Percentiles rank a stretch among this genome's conserved stretches.
phyloP scores from a whole-genome alignment of 2,113 vertebrate species.

The Lontra canadensis region DNA sequence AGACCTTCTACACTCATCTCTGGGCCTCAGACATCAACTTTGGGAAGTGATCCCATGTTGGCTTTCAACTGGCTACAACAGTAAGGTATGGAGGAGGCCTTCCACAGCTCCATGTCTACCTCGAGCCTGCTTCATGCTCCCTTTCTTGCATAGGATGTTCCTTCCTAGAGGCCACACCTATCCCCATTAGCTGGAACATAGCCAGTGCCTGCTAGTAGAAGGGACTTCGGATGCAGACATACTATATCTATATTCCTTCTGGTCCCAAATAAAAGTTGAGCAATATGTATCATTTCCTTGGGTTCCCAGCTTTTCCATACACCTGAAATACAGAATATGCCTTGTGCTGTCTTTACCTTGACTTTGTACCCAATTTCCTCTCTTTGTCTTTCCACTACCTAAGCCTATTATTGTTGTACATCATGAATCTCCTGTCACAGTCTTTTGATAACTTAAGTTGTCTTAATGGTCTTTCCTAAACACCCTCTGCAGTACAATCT shows the following conservation, averaged over 20 bases:
- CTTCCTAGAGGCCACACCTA: not conserved
- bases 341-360: not conserved
- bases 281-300: not conserved
- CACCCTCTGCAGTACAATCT: constrained; percentile 57
- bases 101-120: not conserved
- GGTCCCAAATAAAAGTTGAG: not conserved
- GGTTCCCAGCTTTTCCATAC: not conserved
- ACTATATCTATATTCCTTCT: not conserved
- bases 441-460: constrained; percentile 50
- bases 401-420: not conserved
- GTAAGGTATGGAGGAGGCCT: not conserved
- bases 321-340: not conserved
- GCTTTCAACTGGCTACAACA: not conserved
- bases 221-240: not conserved
- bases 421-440: not conserved
- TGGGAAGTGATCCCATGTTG: not conserved
- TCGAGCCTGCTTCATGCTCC: not conserved
- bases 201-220: not conserved
- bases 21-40: not conserved
- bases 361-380: not conserved
- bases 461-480: constrained; percentile 66
- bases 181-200: not conserved
- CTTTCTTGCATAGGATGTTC: rapidly evolving
- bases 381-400: not conserved
- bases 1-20: not conserved